Evolutionary conservation across 2,888 invertebrate species (phyloP).

Genomic region (Ctenicera cuprea): DNA sequence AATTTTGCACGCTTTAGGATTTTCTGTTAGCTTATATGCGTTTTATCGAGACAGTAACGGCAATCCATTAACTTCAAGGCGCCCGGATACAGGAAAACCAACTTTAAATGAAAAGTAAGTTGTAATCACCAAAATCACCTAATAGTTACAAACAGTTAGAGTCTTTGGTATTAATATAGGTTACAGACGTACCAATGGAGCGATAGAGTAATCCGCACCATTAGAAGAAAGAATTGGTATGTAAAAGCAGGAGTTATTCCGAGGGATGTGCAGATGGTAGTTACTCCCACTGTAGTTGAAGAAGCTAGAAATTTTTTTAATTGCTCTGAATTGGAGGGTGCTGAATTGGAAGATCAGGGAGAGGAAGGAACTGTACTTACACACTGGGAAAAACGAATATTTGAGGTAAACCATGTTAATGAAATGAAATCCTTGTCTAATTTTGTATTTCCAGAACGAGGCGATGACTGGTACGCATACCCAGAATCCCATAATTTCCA

Average conservation of each 20-base stretch:
- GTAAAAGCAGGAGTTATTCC: slow-evolving; percentile 69
- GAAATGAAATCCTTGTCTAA: slow-evolving; percentile 31
- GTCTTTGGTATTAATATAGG: slow-evolving; percentile 73
- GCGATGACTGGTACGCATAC: slow-evolving; percentile 99
- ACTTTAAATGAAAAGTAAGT: slow-evolving; percentile 89
- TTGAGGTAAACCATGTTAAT: slow-evolving; percentile 82
- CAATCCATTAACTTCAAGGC: slow-evolving; percentile 87
- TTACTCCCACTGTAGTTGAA: slow-evolving; percentile 91
- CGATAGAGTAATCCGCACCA: slow-evolving; percentile 86
- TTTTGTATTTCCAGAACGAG: slow-evolving; percentile 84
- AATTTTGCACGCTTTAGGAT: slow-evolving; percentile 97
- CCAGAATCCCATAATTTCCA: slow-evolving; percentile 96
- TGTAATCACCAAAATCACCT: neutral
- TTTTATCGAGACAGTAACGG: slow-evolving; percentile 96
- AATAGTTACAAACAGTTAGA: neutral
- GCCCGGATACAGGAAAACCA: slow-evolving; percentile 91
- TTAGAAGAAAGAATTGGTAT: slow-evolving; percentile 75
- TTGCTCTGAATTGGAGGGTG: slow-evolving; percentile 92
- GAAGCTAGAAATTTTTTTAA: slow-evolving; percentile 94
- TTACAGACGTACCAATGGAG: slow-evolving; percentile 97
- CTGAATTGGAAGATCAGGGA: slow-evolving; percentile 98
- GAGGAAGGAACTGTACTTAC: slow-evolving; percentile 97
- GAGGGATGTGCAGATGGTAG: slow-evolving; percentile 69
- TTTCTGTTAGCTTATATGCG: slow-evolving; percentile 97
- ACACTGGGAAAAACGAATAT: slow-evolving; percentile 99